Evolutionary conservation across 2,888 invertebrate species (phyloP).

Genomic region (Psylliodes chrysocephalus): DNA sequence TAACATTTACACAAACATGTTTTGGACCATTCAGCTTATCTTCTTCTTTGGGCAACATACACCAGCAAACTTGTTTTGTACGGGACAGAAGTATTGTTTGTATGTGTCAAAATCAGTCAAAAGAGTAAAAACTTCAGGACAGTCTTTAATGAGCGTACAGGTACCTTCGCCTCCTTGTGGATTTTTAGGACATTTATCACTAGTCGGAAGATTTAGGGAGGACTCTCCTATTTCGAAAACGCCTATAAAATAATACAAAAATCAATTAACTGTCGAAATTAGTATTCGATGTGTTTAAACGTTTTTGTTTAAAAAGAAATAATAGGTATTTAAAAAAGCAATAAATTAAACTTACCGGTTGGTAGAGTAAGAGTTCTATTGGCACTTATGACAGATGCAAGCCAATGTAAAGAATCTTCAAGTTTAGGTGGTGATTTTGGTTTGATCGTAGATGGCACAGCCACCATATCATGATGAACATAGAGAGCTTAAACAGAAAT

Average conservation of each 20-base stretch:
- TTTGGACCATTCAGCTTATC: neutral
- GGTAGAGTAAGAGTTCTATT: slow-evolving; percentile 28
- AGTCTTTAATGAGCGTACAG: slow-evolving; percentile 26
- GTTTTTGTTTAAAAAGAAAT: no score
- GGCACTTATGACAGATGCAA: slow-evolving; percentile 20
- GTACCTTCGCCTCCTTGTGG: slow-evolving; percentile 27
- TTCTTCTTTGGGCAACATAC: slow-evolving; percentile 24
- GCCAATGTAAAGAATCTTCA: slow-evolving; percentile 18
- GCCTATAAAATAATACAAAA: slow-evolving; percentile 11
- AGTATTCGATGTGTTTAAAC: no score
- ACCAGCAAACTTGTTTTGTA: slow-evolving; percentile 27
- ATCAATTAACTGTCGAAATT: neutral
- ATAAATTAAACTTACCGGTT: slow-evolving; percentile 21
- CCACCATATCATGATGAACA: no score
- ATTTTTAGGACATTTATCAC: slow-evolving; percentile 19
- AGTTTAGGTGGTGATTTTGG: neutral
- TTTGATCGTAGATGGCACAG: no score
- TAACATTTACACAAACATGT: no score
- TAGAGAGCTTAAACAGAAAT: no score
- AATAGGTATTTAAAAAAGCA: neutral
- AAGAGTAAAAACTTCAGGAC: slow-evolving; percentile 20
- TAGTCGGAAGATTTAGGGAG: neutral
- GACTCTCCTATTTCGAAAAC: slow-evolving; percentile 21
- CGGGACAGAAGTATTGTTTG: slow-evolving; percentile 32
- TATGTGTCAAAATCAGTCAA: slow-evolving; percentile 35